Percentiles rank a stretch among this genome's conserved stretches.
Evolutionary conservation across 2,888 invertebrate species (phyloP).

Genomic region (Acanthoscelides obtectus): DNA sequence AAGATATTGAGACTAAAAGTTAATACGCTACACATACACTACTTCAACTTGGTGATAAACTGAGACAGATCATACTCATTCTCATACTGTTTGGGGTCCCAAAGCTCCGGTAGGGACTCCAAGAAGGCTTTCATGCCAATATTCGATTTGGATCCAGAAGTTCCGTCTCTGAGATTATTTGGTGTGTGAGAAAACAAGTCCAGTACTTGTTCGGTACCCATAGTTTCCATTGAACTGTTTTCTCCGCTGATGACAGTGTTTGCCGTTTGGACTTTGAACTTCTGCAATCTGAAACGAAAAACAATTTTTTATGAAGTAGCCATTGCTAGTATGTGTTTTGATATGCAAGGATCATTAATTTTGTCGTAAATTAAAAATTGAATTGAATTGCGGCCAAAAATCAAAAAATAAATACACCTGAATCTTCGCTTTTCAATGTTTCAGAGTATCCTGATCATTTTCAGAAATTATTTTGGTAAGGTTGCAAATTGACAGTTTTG

Average conservation of each 20-base stretch:
- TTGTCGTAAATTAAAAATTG: too few species aligned
- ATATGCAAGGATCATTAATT: too few species aligned
- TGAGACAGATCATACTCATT: constrained; percentile 88
- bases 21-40: constrained; percentile 2
- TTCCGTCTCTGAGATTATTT: constrained; percentile 10
- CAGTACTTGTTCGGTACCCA: constrained; percentile 92
- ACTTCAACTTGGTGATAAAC: constrained; percentile 67
- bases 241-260: constrained; percentile 94
- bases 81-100: constrained; percentile 94
- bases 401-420: too few species aligned
- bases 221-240: constrained; percentile 89
- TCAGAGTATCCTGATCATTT: too few species aligned
- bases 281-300: constrained; percentile 69
- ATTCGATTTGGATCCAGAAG: constrained; percentile 16
- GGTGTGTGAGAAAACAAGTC: constrained; percentile 70
- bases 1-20: not conserved
- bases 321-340: too few species aligned
- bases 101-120: constrained; percentile 84
- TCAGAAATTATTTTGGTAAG: too few species aligned
- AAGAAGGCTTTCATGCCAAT: constrained; percentile 60
- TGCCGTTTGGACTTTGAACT: constrained; percentile 95
- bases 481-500: too few species aligned
- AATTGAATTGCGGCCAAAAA: too few species aligned
- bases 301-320: too few species aligned
- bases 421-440: too few species aligned